Conservation (phyloP, 2,113 vertebrate genomes). For the Sterrhoptilus dennistouni region DNA sequence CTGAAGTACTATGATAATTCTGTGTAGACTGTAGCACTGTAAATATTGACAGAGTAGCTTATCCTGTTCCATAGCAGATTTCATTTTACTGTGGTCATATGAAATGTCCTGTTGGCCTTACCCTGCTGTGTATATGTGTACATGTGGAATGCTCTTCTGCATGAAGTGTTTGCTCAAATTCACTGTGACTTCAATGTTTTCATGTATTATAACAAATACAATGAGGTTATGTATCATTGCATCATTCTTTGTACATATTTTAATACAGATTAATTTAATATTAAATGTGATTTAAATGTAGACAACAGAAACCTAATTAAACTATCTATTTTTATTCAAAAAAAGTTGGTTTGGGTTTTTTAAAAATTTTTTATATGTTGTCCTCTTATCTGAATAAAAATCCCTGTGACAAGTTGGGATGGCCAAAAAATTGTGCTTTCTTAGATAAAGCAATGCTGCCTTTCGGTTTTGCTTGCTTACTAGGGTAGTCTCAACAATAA, state of each 20-base stretch:
- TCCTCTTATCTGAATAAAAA: neutral
- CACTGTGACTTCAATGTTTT: neutral
- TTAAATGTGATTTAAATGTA: neutral
- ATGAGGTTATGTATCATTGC: neutral
- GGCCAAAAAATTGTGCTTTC: neutral
- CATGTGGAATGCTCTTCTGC: neutral
- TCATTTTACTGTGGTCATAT: neutral
- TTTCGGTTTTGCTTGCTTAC: neutral
- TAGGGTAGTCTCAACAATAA: neutral
- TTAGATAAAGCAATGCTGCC: neutral
- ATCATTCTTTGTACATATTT: slow-evolving; percentile 29
- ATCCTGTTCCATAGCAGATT: neutral
- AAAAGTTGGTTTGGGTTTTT: neutral
- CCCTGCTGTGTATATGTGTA: neutral
- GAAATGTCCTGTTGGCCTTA: neutral
- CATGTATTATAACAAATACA: neutral
- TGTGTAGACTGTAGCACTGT: neutral
- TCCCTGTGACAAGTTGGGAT: neutral
- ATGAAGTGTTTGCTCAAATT: neutral
- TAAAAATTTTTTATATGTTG: neutral
- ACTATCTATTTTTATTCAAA: slow-evolving; percentile 9
- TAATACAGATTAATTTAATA: slow-evolving; percentile 48
- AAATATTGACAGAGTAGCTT: neutral
- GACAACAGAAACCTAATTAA: slow-evolving; percentile 1
- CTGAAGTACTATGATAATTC: neutral